Evolutionary conservation across 2,797 vertebrate species (phyloP), one percentile per base, ranked within the genome.

Genomic region (Leptodactylus fallax): DNA sequence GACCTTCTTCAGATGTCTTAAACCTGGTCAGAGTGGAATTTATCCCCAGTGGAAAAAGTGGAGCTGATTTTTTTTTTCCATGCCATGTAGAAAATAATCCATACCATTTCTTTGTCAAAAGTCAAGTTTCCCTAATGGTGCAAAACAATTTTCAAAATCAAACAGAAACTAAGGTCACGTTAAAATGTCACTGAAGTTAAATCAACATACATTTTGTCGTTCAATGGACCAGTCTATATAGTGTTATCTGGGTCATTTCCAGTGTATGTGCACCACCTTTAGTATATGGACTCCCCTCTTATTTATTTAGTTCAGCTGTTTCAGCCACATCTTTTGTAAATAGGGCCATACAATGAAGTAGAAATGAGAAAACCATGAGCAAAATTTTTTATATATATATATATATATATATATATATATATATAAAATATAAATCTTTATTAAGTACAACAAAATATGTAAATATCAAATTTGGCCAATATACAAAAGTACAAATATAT

Each of bases 1-100:
- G 80, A 49, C 19, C 80, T 89, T 87, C 23, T 79, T 78, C 14
- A 60, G 61, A 60, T 60, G 47, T 51, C 21, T 61, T n/a, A 85
- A 60, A 78, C 72, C 49, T 71, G 56, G 71, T 51, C 53, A 61
- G 61, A 53, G 60, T 56, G 21, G 78, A 49, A 55, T 60, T 56
- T 85, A 56, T 74, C n/a, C 36, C 58, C 47, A 82, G 47, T 76
- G 69, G 60, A 76, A 78, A 78, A 55, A 86, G 82, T 47, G 8
- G 69, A 83, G 36, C 60, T 69, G 36, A 80, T 74, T 76, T 74
- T 69, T n/a, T 55, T 76, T 45, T 61, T 63, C 53, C 27, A 25
- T 72, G 55, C 1, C 12, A 60, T 45, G 36, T 60, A 36, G 53
- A 79, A 36, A 53, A 86, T 69, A 77, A 74, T 14, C 36, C 36